Evolutionary conservation across 2,113 vertebrate species (phyloP), one percentile per base, ranked within the genome.

Genomic region (Heterotis niloticus): DNA sequence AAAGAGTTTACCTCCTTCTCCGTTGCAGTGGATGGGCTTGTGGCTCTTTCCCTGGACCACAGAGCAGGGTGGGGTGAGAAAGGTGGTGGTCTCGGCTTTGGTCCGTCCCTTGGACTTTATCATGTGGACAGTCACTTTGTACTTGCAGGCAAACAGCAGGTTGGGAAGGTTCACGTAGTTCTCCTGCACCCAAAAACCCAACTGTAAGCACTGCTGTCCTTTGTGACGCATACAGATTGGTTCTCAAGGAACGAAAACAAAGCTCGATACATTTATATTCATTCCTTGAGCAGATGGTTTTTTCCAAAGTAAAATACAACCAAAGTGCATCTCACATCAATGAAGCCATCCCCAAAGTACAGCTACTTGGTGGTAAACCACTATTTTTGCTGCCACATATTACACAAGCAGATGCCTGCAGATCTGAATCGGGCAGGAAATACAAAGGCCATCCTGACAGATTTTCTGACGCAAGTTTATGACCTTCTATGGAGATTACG

Each of bases 71-170:
- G 96, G 96, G 0, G 96, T 98, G 17, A 86, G 87, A 86, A 98
- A 98, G 81, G 88, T 92, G 79, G 88, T 80, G 57, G 89, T 92
- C 72, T 96, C 94, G 12, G 90, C 86, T 65, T 89, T 93, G 71
- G 86, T 85, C 66, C 16, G 92, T 34, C 87, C 89, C 81, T 88
- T 93, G 18, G 88, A 89, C 78, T 87, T 85, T 16, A 89, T 72
- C 0, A 93, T 91, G 65, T 95, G 94, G 82, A 97, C 89, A 0
- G 91, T 89, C 83, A 98, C 94, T 89, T 94, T 93, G 44, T 98
- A 98, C 84, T 95, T 96, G 86, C 96, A 98, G 78, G 95, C 94
- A 88, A 96, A 98, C 3, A 91, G 89, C 71, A 98, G 83, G 9
- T 91, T 90, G 76, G 85, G 93, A 81, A 98, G 92, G 83, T 93